Percentiles rank a stretch among this genome's conserved stretches.
Evolutionary conservation across 1,140 invertebrate species (phyloP).

Genomic region (Berghia stephanieae): DNA sequence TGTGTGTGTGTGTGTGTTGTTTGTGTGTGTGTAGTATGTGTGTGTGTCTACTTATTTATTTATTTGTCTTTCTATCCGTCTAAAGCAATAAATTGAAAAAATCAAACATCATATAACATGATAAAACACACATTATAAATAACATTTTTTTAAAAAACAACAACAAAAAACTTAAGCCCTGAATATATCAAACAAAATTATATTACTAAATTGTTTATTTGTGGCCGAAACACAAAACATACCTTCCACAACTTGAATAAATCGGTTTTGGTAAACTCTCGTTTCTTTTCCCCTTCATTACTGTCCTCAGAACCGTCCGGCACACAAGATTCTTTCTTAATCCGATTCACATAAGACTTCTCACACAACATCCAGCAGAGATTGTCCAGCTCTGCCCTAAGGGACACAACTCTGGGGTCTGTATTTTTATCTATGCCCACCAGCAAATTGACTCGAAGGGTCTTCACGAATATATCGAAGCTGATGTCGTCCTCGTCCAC

Average conservation of each 20-base stretch:
- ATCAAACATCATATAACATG: no score
- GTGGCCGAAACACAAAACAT: no score
- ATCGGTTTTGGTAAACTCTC: conserved; percentile 69
- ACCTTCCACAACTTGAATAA: conserved; percentile 81
- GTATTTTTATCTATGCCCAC: conserved; percentile 67
- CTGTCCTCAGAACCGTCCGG: conserved; percentile 33
- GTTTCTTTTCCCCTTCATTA: conserved; percentile 70
- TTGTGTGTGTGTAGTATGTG: no score
- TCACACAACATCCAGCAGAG: conserved; percentile 82
- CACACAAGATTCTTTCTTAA: background rate
- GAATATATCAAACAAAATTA: no score
- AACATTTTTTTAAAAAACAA: no score
- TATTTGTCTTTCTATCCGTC: no score
- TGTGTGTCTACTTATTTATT: no score
- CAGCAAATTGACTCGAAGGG: conserved; percentile 80
- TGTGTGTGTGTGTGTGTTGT: no score
- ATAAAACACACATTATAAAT: no score
- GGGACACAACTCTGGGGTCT: conserved; percentile 54
- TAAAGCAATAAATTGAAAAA: no score
- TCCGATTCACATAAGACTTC: conserved; percentile 70
- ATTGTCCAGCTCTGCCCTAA: conserved; percentile 74
- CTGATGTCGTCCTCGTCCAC: conserved; percentile 74
- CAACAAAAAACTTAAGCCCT: no score
- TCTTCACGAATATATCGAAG: conserved; percentile 79
- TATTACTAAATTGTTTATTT: no score